Conservation (phyloP, 2,888 invertebrate species). For the Crepidodera aurea region DNA sequence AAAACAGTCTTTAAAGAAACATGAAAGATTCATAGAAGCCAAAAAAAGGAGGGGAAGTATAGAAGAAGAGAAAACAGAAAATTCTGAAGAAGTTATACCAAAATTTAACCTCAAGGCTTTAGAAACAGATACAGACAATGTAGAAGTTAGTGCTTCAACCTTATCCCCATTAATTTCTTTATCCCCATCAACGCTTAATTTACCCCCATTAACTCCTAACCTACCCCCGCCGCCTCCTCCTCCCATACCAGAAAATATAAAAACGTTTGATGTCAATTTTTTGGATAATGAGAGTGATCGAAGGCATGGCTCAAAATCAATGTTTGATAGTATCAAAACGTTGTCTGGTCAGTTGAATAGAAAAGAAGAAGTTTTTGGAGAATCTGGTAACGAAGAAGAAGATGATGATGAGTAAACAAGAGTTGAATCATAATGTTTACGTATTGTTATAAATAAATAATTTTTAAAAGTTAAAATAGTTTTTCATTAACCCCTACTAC, state of each 20-base stretch:
- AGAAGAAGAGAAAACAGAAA: slow-evolving; percentile 37
- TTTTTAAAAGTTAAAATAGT: no score
- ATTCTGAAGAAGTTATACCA: slow-evolving; percentile 26
- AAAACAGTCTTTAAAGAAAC: slow-evolving; percentile 44
- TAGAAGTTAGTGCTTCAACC: neutral
- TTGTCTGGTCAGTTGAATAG: slow-evolving; percentile 43
- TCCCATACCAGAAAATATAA: slow-evolving; percentile 17
- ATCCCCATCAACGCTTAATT: neutral
- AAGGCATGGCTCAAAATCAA: slow-evolving; percentile 19
- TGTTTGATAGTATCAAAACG: slow-evolving; percentile 44
- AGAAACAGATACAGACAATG: neutral
- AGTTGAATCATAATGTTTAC: no score
- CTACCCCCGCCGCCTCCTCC: slow-evolving; percentile 25
- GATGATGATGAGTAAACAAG: no score
- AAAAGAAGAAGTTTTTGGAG: slow-evolving; percentile 44
- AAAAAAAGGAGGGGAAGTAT: slow-evolving; percentile 42
- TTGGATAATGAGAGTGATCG: neutral
- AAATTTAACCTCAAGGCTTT: slow-evolving; percentile 27
- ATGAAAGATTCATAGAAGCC: slow-evolving; percentile 47
- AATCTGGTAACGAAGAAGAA: slow-evolving; percentile 29
- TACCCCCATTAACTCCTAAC: neutral
- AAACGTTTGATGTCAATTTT: neutral
- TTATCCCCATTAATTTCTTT: no score
- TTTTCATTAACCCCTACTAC: no score
- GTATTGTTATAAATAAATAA: no score